These are phyloP conservation scores for Holothuria glaberrima DNA, from an alignment of 35 echinoderm and acorn worm genomes.

Conservation along the genomic window DNA sequence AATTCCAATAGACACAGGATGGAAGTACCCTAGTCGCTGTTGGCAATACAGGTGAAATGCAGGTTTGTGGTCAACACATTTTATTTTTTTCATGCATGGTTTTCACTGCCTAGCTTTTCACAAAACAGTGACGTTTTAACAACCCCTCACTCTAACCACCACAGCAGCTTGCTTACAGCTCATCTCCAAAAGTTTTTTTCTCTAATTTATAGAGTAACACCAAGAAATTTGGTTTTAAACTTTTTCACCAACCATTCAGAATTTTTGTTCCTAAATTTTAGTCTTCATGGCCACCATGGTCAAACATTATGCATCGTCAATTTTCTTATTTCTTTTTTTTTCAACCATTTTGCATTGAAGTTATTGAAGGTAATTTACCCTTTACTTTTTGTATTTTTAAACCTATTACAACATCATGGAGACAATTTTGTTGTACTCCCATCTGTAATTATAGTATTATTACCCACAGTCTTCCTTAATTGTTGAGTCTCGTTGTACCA, in stretches of 20 bases:
- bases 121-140: conserved; percentile 34
- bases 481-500: no score
- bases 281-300: not conserved
- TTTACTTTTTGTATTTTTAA: conserved; percentile 45
- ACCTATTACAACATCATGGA: not conserved
- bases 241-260: no score
- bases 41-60: conserved; percentile 51
- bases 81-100: conserved; percentile 33
- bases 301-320: not conserved
- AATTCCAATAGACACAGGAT: conserved; percentile 49
- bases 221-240: not conserved
- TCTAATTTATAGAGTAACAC: not conserved
- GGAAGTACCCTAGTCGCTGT: conserved; percentile 39
- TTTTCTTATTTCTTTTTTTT: conserved; percentile 12
- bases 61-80: conserved; percentile 50
- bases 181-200: not conserved
- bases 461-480: no score
- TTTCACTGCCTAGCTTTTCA: conserved; percentile 54
- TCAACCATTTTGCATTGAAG: conserved; percentile 46
- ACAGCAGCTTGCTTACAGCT: not conserved
- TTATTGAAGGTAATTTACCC: conserved; percentile 51
- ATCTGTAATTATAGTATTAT: not conserved
- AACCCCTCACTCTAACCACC: not conserved
- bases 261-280: not conserved
- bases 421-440: not conserved